Evolutionary conservation across 2,888 invertebrate species (phyloP).

Genomic region (Apodemia zela): DNA sequence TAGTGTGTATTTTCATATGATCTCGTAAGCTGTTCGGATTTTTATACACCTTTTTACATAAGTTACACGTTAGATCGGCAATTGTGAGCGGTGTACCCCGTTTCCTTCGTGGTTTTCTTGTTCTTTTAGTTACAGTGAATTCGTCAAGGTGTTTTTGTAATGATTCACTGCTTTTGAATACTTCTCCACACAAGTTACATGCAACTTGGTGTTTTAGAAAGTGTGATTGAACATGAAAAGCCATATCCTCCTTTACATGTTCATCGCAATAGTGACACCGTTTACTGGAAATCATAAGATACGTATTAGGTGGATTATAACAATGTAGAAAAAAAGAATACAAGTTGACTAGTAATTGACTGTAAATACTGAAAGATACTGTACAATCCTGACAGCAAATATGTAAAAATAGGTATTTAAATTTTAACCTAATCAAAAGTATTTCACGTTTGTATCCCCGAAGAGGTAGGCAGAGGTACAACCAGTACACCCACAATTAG

Average conservation of each 20-base stretch:
- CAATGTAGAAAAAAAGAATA: too few species aligned
- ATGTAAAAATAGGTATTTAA: too few species aligned
- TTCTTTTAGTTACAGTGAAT: conserved; percentile 46
- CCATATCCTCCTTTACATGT: conserved; percentile 36
- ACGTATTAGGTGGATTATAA: background rate
- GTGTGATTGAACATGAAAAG: conserved; percentile 48
- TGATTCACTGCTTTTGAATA: conserved; percentile 50
- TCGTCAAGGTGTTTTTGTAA: conserved; percentile 51
- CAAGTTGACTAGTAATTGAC: too few species aligned
- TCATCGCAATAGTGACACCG: conserved; percentile 50
- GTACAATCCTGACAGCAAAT: too few species aligned
- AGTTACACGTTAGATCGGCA: conserved; percentile 59
- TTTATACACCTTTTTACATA: conserved; percentile 66
- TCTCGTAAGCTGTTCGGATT: conserved; percentile 54
- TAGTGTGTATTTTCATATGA: conserved; percentile 82
- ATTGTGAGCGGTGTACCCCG: conserved; percentile 57
- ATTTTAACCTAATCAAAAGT: too few species aligned
- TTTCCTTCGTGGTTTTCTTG: conserved; percentile 54
- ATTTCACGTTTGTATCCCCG: too few species aligned
- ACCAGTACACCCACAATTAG: too few species aligned
- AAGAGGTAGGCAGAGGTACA: too few species aligned
- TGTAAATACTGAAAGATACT: too few species aligned
- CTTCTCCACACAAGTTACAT: conserved; percentile 59
- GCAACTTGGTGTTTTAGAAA: conserved; percentile 43
- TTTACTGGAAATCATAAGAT: conserved; percentile 36